Conservation (phyloP, 2,797 vertebrate species). For the Liasis olivaceus region DNA sequence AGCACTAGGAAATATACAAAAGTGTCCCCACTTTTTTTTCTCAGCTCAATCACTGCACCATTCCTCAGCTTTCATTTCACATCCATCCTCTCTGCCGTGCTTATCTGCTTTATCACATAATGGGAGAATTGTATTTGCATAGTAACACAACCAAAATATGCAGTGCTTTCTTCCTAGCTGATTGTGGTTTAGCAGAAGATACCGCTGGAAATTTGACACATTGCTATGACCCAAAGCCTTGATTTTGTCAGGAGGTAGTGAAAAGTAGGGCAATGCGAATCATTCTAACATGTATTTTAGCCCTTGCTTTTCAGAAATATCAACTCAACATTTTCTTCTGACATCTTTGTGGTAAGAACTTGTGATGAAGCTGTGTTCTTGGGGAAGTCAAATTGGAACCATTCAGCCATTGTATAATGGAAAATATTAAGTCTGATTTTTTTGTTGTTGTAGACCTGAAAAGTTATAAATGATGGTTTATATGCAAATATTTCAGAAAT, state of each 20-base stretch:
- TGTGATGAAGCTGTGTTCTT: not conserved
- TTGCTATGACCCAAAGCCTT: slow-evolving; percentile 21
- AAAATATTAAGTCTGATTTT: slow-evolving; percentile 28
- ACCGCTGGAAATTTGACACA: slow-evolving; percentile 19
- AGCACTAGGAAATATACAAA: slow-evolving; percentile 20
- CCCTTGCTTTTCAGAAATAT: not conserved
- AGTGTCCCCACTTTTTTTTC: not conserved
- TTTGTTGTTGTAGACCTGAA: slow-evolving; percentile 9
- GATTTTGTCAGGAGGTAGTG: slow-evolving; percentile 18
- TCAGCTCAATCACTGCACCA: not conserved
- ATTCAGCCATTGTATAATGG: slow-evolving; percentile 27
- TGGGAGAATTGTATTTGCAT: not conserved
- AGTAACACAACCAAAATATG: slow-evolving; percentile 9
- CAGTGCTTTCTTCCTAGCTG: slow-evolving; percentile 5
- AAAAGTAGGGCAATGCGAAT: slow-evolving; percentile 25
- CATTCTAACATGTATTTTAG: not conserved
- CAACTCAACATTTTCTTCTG: slow-evolving; percentile 5
- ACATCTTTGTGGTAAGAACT: not conserved
- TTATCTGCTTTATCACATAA: not conserved
- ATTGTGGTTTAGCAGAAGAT: accelerated
- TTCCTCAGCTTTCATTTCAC: not conserved
- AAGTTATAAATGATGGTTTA: slow-evolving; percentile 8
- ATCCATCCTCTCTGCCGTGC: not conserved
- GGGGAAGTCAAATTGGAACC: slow-evolving; percentile 28
- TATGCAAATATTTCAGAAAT: slow-evolving; percentile 30